These are phyloP conservation scores for Harpalus rufipes DNA, from an alignment of 2,888 invertebrate genomes.

Conservation along the genomic window DNA sequence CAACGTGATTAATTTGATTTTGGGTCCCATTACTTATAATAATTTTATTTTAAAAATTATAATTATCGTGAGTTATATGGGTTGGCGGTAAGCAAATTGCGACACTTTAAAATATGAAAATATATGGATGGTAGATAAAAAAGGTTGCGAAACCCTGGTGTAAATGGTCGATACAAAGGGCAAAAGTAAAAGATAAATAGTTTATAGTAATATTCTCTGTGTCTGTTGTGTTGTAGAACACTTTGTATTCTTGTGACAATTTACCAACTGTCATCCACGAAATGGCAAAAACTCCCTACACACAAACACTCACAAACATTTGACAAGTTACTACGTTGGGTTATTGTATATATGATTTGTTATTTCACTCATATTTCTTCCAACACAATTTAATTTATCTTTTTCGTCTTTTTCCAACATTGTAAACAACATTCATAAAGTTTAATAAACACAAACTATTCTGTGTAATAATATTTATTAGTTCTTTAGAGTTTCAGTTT, in stretches of 20 bases:
- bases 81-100: too few relatives aligned
- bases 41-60: too few relatives aligned
- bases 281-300: conserved; percentile 1
- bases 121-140: too few relatives aligned
- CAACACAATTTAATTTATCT: neutral
- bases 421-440: neutral
- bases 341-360: conserved; percentile 30
- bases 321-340: conserved; percentile 9
- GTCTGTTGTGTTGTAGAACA: neutral
- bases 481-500: neutral
- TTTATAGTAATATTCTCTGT: neutral
- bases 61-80: too few relatives aligned
- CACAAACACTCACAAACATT: neutral
- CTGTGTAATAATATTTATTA: neutral
- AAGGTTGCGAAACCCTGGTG: too few relatives aligned
- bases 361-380: conserved; percentile 14
- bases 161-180: too few relatives aligned
- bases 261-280: conserved; percentile 13
- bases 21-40: too few relatives aligned
- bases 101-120: too few relatives aligned
- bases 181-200: neutral
- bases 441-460: neutral
- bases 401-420: neutral
- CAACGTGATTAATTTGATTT: too few relatives aligned
- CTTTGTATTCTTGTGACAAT: conserved; percentile 18